Base-by-base conservation (phyloP, 1,140 invertebrate genomes). In the Tetramorium parvispinum region DNA sequence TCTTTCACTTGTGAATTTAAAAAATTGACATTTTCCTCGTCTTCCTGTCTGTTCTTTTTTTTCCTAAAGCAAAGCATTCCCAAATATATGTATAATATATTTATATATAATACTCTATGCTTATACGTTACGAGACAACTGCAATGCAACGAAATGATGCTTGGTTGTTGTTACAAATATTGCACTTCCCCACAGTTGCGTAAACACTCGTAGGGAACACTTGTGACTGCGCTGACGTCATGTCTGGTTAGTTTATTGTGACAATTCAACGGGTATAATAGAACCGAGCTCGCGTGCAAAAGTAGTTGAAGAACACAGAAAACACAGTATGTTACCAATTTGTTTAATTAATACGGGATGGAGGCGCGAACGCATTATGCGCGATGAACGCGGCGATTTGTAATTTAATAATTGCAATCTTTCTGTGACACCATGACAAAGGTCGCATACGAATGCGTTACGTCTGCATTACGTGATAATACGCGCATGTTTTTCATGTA, bases 391-490 rank as follows among this genome's bases (percentile, higher is more conserved):
- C 68, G 68, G 18, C 40, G 79, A 83, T 83, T 83, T 83, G 53
- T 71, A 75, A 75, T 83, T 83, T 83, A 83, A 83, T 83, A 61
- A 83, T 83, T 75, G 53, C 79, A 73, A 59, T 83, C 79, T 73
- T 83, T 75, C 68, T 46, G 43, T 75, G 53, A 59, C 79, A 43
- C 53, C 7, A 5, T n/a, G 24, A 83, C 43, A 83, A 83, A 75
- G 55, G 24, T 7, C n/a, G 18, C 65, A 21, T n/a, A 32, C 63
- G 66, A 43, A 13, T 27, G 24, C 24, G 68, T 61, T 75, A n/a
- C 21, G 40, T 59, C 55, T 53, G 79, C 68, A 83, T 83, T 83
- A 75, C 53, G 27, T 8, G 24, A 32, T 83, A 75, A 83, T 83
- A 73, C 37, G 8, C 27, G 40, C 8, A 5, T 61, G 68, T 83